phyloP scores from a whole-genome alignment of 2,888 invertebrate genomes.

The Caenorhabditis auriculariae region DNA sequence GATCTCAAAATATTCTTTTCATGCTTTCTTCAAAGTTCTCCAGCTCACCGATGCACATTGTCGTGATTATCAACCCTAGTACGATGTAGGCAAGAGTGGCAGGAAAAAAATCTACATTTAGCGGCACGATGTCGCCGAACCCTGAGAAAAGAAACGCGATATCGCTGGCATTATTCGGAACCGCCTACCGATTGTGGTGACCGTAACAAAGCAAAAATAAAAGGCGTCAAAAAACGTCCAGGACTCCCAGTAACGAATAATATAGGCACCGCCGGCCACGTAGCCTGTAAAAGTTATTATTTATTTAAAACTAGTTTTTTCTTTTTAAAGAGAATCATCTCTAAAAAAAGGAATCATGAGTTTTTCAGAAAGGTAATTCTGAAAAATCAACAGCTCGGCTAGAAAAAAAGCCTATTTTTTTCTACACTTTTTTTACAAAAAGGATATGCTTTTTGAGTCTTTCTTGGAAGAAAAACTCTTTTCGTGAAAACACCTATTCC shows the following conservation, averaged over 20 bases:
- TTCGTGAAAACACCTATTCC: too few species aligned
- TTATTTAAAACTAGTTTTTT: too few species aligned
- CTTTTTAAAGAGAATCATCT: background rate
- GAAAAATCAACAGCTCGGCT: too few species aligned
- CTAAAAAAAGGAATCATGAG: background rate
- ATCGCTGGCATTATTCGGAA: background rate
- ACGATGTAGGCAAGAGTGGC: slow-evolving; percentile 63
- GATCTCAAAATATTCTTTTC: slow-evolving; percentile 53
- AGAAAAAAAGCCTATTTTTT: too few species aligned
- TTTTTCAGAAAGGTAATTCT: too few species aligned
- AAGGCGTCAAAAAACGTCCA: slow-evolving; percentile 64
- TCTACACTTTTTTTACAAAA: too few species aligned
- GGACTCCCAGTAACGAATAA: slow-evolving; percentile 62
- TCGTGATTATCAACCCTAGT: slow-evolving; percentile 62
- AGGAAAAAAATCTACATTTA: slow-evolving; percentile 60
- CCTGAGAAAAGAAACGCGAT: slow-evolving; percentile 42
- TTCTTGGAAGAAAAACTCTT: too few species aligned
- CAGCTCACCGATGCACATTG: slow-evolving; percentile 62
- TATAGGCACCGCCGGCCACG: slow-evolving; percentile 63
- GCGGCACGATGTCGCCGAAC: slow-evolving; percentile 63
- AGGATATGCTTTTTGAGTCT: too few species aligned
- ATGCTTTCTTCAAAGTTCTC: background rate
- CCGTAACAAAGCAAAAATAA: slow-evolving; percentile 64
- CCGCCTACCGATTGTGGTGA: slow-evolving; percentile 62
- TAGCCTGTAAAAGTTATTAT: slow-evolving; percentile 55